Conservation (phyloP, 2,797 vertebrate species). For the Peromyscus attwateri region DNA sequence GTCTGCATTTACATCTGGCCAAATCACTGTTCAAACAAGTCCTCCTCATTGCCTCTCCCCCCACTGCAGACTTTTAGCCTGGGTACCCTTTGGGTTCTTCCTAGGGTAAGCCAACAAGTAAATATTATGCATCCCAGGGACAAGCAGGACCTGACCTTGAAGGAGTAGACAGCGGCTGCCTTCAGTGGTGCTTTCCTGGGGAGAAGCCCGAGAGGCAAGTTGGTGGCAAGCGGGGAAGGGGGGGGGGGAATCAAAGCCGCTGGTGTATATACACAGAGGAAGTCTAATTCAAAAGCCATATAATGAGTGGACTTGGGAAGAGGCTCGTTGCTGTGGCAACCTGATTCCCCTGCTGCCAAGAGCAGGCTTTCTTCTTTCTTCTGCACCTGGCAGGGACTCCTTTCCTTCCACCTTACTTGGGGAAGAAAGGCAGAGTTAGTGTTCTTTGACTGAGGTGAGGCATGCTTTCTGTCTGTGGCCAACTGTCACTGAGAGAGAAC, state of each 20-base stretch:
- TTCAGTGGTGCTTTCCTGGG: background rate
- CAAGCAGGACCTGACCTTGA: background rate
- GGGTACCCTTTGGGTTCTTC: background rate
- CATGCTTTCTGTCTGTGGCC: background rate
- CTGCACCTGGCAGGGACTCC: conserved; percentile 65
- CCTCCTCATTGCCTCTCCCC: background rate
- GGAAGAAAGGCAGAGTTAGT: conserved; percentile 71
- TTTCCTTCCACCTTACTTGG: conserved; percentile 41
- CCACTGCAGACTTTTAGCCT: background rate
- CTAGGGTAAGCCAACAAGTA: background rate
- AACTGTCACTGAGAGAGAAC: background rate
- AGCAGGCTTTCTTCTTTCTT: conserved; percentile 71
- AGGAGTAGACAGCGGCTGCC: background rate
- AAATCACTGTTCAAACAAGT: background rate
- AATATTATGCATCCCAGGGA: conserved; percentile 1
- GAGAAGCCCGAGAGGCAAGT: background rate
- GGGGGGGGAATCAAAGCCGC: background rate
- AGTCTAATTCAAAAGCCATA: conserved; percentile 76
- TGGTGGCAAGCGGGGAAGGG: background rate
- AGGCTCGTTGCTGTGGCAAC: conserved; percentile 82
- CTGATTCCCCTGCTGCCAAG: conserved; percentile 76
- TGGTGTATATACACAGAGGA: conserved; percentile 33
- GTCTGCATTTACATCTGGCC: background rate
- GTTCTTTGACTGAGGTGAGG: conserved; percentile 59
- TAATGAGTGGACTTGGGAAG: conserved; percentile 44